Base-by-base conservation (phyloP, 2,888 invertebrate species). In the Bombylius major region DNA sequence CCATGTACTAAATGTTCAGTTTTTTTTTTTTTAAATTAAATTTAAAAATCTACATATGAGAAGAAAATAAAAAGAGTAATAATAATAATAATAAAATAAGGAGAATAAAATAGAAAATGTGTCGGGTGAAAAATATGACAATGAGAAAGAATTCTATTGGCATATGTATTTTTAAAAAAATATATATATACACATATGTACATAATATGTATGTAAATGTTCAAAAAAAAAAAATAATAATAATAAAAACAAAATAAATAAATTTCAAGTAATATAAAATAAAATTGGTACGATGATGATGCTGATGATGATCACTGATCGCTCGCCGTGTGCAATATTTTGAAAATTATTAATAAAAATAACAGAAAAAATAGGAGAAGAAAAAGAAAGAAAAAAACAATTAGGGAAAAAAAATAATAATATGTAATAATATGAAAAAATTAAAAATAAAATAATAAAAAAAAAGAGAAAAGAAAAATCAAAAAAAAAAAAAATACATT, bases 281-380 rank as follows among this genome's bases (percentile, higher is more conserved):
- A 23, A 23, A 51, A 23, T 6, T 13, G 5, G 66, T 61, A 63
- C 65, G 64, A 64, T 67, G 66, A 66, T 67, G 67, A 67, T 67
- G 66, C 66, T 67, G 67, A 67, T 62, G 48, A 56, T 47, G 44
- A 44, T 46, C 55, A 8, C n/a, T 47, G 50, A 5, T 53, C 62
- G 64, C 70, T 68, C 71, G 67, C 71, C 71, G 71, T 71, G 71
- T 71, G 71, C 71, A 71, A 71, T 71, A 71, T 70, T 71, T 71
- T 71, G 70, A 71, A 68, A 69, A 70, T 69, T 62, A 64, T 62
- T 54, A 54, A 23, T 23, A 23, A 23, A 23, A 23, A 23, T 23
- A 23, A 23, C 23, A 23, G 23, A 23, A 23, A 23, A 23, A 23
- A 23, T 23, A 23, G 23, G 23, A 23, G 23, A 23, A 23, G 23